These are phyloP conservation scores for Anas capensis DNA, from an alignment of 2,797 vertebrate genomes.

Conservation along the genomic window DNA sequence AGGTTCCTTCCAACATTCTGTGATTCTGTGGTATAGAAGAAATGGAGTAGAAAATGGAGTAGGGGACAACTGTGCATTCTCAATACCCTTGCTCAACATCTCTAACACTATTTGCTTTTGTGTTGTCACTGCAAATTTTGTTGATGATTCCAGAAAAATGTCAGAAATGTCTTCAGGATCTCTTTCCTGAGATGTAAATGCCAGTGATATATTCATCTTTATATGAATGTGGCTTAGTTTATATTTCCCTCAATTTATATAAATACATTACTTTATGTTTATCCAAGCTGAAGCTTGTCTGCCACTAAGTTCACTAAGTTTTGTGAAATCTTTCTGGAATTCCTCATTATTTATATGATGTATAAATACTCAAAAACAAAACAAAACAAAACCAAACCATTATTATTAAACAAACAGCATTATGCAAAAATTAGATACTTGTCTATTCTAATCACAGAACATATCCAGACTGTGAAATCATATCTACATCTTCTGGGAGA, in stretches of 20 bases:
- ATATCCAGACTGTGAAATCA: neutral
- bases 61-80: neutral
- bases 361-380: neutral
- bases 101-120: neutral
- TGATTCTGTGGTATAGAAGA: neutral
- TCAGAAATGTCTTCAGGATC: neutral
- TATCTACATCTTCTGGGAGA: neutral
- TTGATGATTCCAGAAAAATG: neutral
- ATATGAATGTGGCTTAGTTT: neutral
- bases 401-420: neutral
- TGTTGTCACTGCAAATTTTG: neutral
- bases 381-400: neutral
- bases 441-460: neutral
- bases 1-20: neutral
- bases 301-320: neutral
- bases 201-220: neutral
- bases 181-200: neutral
- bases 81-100: neutral
- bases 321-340: neutral
- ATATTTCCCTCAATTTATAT: neutral
- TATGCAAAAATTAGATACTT: accelerated
- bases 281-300: neutral
- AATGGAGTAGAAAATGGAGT: neutral
- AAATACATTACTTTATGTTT: neutral
- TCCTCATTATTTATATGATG: neutral